Evolutionary conservation across 2,113 vertebrate species (phyloP).

Genomic region (Prionailurus bengalensis): DNA sequence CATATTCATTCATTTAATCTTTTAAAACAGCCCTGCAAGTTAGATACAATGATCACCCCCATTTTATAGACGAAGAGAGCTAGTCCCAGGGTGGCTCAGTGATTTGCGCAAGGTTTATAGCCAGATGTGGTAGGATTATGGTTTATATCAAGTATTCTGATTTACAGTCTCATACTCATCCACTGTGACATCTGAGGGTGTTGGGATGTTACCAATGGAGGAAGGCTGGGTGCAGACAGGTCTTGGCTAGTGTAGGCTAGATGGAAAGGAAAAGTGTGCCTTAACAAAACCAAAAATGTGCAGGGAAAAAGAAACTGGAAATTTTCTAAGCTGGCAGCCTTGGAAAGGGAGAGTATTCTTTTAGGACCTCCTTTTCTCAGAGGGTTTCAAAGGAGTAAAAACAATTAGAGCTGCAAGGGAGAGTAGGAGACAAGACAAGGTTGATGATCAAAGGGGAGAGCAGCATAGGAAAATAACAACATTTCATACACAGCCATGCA

Average conservation of each 20-base stretch:
- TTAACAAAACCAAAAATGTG: not conserved
- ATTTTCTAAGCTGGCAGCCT: not conserved
- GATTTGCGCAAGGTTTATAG: not conserved
- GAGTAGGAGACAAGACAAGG: not conserved
- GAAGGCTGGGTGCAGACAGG: too few relatives aligned
- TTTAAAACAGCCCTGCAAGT: not conserved
- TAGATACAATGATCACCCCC: not conserved
- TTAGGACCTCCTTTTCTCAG: not conserved
- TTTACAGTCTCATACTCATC: not conserved
- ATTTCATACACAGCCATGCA: not conserved
- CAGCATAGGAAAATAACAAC: conserved; percentile 8
- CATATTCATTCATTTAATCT: not conserved
- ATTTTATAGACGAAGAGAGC: not conserved
- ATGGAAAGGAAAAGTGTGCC: not conserved
- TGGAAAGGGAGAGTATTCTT: not conserved
- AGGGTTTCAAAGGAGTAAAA: conserved; percentile 55
- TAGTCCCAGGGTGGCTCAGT: not conserved
- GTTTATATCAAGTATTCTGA: not conserved
- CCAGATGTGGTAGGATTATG: not conserved
- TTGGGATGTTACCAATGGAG: not conserved
- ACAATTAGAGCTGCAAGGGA: not conserved
- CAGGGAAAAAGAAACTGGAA: conserved; percentile 4
- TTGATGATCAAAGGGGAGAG: conserved; percentile 45
- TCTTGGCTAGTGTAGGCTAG: not conserved
- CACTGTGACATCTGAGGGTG: not conserved